A percentile compares a stretch with the other conserved stretches of the same genome.
Evolutionary conservation across 2,888 invertebrate genomes (phyloP).

Genomic region (Tinea trinotella): DNA sequence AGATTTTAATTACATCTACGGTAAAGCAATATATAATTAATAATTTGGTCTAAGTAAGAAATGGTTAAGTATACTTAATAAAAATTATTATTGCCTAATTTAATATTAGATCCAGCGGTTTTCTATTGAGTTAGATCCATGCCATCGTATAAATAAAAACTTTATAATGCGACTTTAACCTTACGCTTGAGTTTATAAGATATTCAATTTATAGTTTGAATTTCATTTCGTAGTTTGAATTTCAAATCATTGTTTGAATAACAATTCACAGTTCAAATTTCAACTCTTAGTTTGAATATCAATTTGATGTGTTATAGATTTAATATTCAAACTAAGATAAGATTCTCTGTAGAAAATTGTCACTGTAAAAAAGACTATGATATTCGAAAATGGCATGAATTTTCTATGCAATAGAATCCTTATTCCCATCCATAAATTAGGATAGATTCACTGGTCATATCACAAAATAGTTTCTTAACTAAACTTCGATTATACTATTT

Average conservation of each 20-base stretch:
- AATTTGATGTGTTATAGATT: too few relatives aligned
- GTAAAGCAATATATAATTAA: slow-evolving; percentile 68
- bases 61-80: slow-evolving; percentile 58
- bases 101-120: slow-evolving; percentile 48
- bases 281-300: too few relatives aligned
- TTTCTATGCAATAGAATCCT: not conserved
- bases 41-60: slow-evolving; percentile 69
- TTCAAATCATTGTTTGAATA: too few relatives aligned
- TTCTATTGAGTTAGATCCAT: not conserved
- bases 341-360: not conserved
- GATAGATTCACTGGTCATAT: slow-evolving; percentile 61
- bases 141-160: not conserved
- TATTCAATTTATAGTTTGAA: too few relatives aligned
- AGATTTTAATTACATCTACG: slow-evolving; percentile 67
- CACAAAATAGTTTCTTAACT: slow-evolving; percentile 40
- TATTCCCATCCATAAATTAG: not conserved
- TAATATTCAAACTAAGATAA: too few relatives aligned
- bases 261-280: too few relatives aligned
- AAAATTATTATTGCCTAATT: slow-evolving; percentile 51
- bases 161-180: too few relatives aligned
- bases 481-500: not conserved
- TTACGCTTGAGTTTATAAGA: too few relatives aligned
- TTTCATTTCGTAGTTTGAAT: too few relatives aligned
- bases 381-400: not conserved
- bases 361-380: too few relatives aligned